phyloP scores from a whole-genome alignment of 2,797 vertebrate genomes.

The Sternotherus odoratus region DNA sequence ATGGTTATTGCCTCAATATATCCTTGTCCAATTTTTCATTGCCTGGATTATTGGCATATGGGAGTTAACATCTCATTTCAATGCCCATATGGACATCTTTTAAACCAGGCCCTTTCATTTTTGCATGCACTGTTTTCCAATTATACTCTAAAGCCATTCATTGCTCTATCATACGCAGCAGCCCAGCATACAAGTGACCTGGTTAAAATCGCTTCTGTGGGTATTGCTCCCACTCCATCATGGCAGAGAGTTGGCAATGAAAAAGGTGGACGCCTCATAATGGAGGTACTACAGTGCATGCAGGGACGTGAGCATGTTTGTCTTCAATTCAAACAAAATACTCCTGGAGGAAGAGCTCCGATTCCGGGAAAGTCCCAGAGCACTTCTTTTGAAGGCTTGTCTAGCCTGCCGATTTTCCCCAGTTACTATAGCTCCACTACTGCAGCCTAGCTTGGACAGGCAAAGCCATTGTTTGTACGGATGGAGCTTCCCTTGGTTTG shows the following conservation, averaged over 20 bases:
- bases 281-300: neutral
- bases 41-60: fast-evolving
- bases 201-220: neutral
- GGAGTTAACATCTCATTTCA: neutral
- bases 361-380: neutral
- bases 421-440: neutral
- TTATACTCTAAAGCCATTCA: neutral
- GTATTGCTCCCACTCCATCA: neutral
- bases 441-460: neutral
- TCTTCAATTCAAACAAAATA: neutral
- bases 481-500: neutral
- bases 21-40: neutral
- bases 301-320: neutral
- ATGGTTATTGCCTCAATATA: neutral
- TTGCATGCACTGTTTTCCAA: neutral
- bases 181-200: neutral
- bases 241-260: neutral
- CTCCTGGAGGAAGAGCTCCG: neutral
- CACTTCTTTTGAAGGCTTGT: neutral
- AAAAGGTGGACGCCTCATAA: neutral
- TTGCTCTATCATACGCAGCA: neutral
- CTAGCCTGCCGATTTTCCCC: neutral
- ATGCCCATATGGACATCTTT: neutral
- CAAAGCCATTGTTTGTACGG: neutral
- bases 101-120: neutral